Conservation (phyloP, 1,140 invertebrate genomes). For the Brachystomella parvula region DNA sequence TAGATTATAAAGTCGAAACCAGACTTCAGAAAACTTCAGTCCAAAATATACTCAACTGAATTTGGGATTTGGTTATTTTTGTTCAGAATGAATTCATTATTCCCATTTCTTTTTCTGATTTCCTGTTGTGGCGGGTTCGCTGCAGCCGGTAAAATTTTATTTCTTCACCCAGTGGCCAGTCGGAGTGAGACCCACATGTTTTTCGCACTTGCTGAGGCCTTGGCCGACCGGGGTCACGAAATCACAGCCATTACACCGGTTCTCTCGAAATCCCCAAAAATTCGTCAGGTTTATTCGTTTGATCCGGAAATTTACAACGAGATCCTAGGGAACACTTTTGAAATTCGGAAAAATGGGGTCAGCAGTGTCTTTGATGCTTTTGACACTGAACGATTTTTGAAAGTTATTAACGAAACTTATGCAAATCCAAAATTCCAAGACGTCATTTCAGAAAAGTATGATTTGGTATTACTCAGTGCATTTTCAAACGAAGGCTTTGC, state of each 20-base stretch:
- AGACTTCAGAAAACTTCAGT: no score
- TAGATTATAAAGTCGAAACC: no score
- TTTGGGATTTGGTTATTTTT: no score
- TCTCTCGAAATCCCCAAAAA: background rate
- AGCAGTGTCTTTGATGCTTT: background rate
- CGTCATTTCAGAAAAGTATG: background rate
- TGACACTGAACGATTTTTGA: background rate
- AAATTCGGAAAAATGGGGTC: background rate
- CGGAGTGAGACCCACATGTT: constrained; percentile 23
- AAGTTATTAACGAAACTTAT: background rate
- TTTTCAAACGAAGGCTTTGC: constrained; percentile 25
- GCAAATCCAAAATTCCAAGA: background rate
- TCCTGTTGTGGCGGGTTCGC: no score
- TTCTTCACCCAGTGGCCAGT: background rate
- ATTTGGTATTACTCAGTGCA: constrained; percentile 20
- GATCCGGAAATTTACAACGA: background rate
- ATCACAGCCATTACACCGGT: constrained; percentile 31
- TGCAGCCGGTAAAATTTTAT: background rate
- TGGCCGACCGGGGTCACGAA: constrained; percentile 36
- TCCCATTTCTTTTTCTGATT: no score
- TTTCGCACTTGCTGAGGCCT: constrained; percentile 29
- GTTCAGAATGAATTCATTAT: no score
- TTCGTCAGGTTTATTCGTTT: background rate
- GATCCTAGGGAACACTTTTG: background rate
- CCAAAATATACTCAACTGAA: no score